These are phyloP conservation scores for Oplegnathus fasciatus DNA, from an alignment of 2,113 vertebrate species.

Conservation along the genomic window DNA sequence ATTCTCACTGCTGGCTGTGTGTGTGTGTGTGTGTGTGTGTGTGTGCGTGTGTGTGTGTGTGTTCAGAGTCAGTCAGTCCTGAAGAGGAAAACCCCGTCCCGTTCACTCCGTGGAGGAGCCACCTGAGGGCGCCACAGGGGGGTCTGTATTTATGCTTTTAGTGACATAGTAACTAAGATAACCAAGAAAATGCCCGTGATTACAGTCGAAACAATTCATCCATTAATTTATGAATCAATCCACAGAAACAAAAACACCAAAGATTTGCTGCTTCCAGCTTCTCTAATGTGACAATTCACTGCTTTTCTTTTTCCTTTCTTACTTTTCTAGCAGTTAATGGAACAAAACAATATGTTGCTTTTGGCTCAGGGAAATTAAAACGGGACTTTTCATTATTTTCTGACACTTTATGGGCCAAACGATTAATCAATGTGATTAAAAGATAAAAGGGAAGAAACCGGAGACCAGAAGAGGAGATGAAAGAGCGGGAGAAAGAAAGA, in stretches of 20 bases:
- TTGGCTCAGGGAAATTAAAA: neutral
- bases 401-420: neutral
- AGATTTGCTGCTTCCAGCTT: neutral
- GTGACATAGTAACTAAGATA: neutral
- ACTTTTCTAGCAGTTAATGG: no score
- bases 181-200: no score
- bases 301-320: neutral
- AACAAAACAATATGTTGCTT: no score
- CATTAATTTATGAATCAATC: neutral
- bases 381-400: neutral
- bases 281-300: neutral
- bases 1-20: neutral
- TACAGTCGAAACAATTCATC: neutral
- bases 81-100: neutral
- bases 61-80: conserved; percentile 31
- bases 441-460: neutral
- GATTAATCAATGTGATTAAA: neutral
- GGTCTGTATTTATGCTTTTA: neutral
- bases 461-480: neutral
- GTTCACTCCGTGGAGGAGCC: conserved; percentile 73
- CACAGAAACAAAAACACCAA: neutral
- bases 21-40: conserved; percentile 1
- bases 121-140: conserved; percentile 55
- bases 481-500: neutral
- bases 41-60: conserved; percentile 9